These are phyloP conservation scores for Dasysyrphus albostriatus DNA, from an alignment of 2,888 invertebrate species.

Conservation along the genomic window DNA sequence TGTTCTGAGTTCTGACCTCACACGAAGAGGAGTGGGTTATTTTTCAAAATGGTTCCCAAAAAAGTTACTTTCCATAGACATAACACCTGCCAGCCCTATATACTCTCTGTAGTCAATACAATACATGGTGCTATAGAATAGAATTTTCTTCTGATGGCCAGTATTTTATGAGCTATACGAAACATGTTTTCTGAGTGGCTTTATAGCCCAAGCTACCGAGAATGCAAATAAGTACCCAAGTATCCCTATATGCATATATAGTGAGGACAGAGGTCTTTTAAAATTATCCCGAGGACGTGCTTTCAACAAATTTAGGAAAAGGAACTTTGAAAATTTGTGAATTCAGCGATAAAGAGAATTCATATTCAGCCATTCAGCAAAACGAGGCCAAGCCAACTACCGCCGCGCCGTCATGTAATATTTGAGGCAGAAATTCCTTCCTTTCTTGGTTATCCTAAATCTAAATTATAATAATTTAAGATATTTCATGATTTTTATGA, in stretches of 20 bases:
- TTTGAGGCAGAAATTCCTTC: background rate
- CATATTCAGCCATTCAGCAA: slow-evolving; percentile 12
- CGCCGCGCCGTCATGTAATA: background rate
- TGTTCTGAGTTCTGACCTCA: background rate
- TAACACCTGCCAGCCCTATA: background rate
- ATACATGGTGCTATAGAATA: background rate
- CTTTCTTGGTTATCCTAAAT: background rate
- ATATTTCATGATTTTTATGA: slow-evolving; percentile 35
- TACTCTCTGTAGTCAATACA: no score
- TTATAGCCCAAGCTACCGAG: background rate
- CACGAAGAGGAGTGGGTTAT: background rate
- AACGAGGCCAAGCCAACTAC: background rate
- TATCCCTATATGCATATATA: background rate
- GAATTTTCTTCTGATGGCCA: background rate
- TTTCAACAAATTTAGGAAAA: background rate
- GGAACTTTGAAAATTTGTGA: slow-evolving; percentile 15
- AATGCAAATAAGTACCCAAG: slow-evolving; percentile 23
- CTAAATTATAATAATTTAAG: slow-evolving; percentile 16
- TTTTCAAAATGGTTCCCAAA: slow-evolving; percentile 14
- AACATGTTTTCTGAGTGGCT: slow-evolving; percentile 25
- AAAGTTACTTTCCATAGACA: slow-evolving; percentile 3
- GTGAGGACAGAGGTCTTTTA: background rate
- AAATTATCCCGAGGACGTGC: slow-evolving; percentile 1
- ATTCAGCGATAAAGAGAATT: slow-evolving; percentile 21
- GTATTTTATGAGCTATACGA: slow-evolving; percentile 10